Base-by-base conservation (phyloP, 2,797 vertebrate species). In the Karalla daura region DNA sequence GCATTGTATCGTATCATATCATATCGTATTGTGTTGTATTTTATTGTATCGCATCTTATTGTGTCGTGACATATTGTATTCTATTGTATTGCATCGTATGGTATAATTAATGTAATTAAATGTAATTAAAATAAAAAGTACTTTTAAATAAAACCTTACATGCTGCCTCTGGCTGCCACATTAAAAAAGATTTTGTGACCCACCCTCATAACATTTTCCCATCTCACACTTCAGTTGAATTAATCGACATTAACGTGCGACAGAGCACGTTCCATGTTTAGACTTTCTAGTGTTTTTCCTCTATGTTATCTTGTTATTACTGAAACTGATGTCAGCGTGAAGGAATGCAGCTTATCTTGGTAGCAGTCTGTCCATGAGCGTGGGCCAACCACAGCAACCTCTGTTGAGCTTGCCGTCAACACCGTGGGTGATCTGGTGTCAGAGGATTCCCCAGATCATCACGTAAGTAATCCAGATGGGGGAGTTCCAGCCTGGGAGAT, bases 341-440 rank as follows among this genome's bases (percentile, higher is more conserved):
- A 56, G 51, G 32, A 61, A 41, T 53, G 23, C 21, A 45, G 41
- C 68, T 80, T 86, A 86, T 86, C 86, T 78, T 20, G 60, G 49
- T 21, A 15, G 27, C 15, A 12, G 23, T 76, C 11, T 52, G 20
- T 58, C 40, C 77, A 36, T 78, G 79, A 79, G 46, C 62, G 58
- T 68, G 46, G 58, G 8, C 30, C 47, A 66, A 76, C 80, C 81
- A 63, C 80, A 71, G 33, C 8, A 4, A 24, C 25, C 20, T 53
- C 40, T 49, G 32, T 30, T 61, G 54, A 5, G 2, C 11, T 70
- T 61, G 60, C 60, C 69, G 77, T 70, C 76, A 84, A 33, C 59
- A 9, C 20, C 8, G 17, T 7, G 14, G 40, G 53, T 64, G 15
- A 67, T 40, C 43, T 40, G 21, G 32, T 64, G 70, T 63, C 51